Evolutionary conservation across 2,888 invertebrate species (phyloP).

Genomic region (Drosophila nigricruria): DNA sequence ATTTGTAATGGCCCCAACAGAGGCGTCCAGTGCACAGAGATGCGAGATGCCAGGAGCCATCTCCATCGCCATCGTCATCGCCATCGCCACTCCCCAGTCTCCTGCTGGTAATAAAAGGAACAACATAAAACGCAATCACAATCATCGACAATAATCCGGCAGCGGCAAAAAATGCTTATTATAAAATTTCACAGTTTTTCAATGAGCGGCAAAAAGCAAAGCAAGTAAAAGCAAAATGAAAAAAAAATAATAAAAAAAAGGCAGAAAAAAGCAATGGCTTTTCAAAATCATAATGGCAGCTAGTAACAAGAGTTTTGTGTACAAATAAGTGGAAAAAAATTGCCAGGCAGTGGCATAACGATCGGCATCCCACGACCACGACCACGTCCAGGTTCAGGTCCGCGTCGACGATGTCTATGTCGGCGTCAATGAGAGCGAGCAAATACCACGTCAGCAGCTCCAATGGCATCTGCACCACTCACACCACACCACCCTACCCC

Average conservation of each 20-base stretch:
- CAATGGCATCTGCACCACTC: slow-evolving; percentile 41
- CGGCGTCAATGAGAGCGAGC: slow-evolving; percentile 64
- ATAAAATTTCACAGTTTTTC: slow-evolving; percentile 84
- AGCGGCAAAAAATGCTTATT: slow-evolving; percentile 82
- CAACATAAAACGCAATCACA: slow-evolving; percentile 82
- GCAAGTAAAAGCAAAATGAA: slow-evolving; percentile 31
- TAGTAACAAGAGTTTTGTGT: slow-evolving; percentile 83
- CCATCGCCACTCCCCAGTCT: slow-evolving; percentile 13
- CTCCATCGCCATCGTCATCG: neutral
- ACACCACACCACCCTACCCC: slow-evolving; percentile 1
- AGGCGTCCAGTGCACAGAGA: slow-evolving; percentile 28
- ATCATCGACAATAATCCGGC: slow-evolving; percentile 83
- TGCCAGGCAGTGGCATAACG: slow-evolving; percentile 52
- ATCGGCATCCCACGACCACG: slow-evolving; percentile 46
- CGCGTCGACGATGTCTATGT: slow-evolving; percentile 24
- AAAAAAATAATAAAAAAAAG: slow-evolving; percentile 39
- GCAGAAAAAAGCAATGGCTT: slow-evolving; percentile 77
- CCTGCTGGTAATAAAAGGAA: slow-evolving; percentile 71
- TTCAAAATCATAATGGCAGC: slow-evolving; percentile 85
- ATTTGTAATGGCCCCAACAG: slow-evolving; percentile 35
- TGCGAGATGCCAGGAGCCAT: slow-evolving; percentile 16
- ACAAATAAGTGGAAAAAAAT: slow-evolving; percentile 71
- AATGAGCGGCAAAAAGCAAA: slow-evolving; percentile 69
- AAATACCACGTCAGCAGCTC: slow-evolving; percentile 77
- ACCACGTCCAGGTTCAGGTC: slow-evolving; percentile 5